phyloP scores from a whole-genome alignment of 2,797 vertebrate genomes.

The Alauda arvensis region DNA sequence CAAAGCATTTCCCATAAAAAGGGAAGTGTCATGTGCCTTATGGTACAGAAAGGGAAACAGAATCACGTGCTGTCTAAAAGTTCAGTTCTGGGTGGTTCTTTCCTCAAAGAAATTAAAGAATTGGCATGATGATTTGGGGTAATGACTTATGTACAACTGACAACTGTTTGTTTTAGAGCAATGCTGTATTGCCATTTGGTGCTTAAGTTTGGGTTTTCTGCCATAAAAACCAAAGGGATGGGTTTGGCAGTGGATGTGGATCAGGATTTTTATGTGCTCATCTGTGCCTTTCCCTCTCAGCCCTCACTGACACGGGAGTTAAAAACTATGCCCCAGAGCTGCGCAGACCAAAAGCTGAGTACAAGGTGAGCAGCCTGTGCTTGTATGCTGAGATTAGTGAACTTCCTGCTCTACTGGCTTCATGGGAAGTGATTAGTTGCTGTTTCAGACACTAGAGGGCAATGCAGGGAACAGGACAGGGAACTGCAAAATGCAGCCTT shows the following conservation, averaged over 20 bases:
- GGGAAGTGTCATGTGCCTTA: background rate
- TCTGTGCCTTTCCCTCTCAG: conserved; percentile 61
- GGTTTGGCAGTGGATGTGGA: background rate
- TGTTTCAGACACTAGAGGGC: background rate
- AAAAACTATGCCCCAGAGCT: conserved; percentile 87
- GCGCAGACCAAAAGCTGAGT: conserved; percentile 86
- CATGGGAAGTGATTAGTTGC: background rate
- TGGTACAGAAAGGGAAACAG: background rate
- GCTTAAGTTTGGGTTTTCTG: background rate
- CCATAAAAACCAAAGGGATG: background rate
- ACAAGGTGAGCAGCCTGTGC: conserved; percentile 77
- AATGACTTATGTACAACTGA: background rate
- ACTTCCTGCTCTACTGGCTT: background rate
- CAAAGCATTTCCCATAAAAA: background rate
- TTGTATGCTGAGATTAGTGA: background rate
- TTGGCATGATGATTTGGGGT: background rate
- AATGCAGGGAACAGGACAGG: background rate
- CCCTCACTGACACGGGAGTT: conserved; percentile 72
- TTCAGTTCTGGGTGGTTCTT: background rate
- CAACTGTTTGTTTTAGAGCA: background rate
- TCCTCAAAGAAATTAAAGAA: background rate
- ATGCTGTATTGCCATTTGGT: background rate
- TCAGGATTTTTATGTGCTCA: background rate
- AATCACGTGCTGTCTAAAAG: background rate
- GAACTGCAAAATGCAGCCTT: background rate